Evolutionary conservation across 1,140 invertebrate genomes (phyloP), one percentile per base, ranked within the genome.

Genomic region (Caenorhabditis tropicalis): DNA sequence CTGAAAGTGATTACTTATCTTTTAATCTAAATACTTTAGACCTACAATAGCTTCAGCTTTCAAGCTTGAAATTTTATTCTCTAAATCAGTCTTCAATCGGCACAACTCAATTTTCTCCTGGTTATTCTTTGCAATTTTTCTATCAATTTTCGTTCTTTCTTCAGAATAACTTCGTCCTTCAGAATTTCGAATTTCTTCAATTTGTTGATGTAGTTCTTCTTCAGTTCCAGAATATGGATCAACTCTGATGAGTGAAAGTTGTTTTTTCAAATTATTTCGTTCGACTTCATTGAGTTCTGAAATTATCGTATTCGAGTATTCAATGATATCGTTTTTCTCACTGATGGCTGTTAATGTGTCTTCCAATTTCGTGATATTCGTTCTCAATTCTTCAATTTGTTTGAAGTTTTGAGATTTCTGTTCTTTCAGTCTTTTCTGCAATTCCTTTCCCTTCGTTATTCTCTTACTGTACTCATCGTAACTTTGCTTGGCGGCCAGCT

Each of bases 151-250:
- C 0, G 65, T 36, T 15, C 65, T 33, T 24, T 74, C 36, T 9
- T 74, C 65, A 21, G 7, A 19, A 43, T 74, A 24, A 24, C 29
- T 74, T 7, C 65, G 36, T 46, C 21, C 36, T 0, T 74, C 65
- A 27, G 58, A 65, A 36, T 31, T 19, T 19, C 3, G 3, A 7
- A 74, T 43, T 10, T 74, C 65, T 12, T 74, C 33, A 3, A 74
- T 43, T 24, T 74, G 27, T 19, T 43, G 16, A 12, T 10, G 15
- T n/a, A 74, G n/a, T 24, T 74, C 33, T 27, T 74, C 33, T 24
- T 74, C 65, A 6, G 65, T 74, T 43, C 65, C 65, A 46, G 5
- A 74, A 46, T 74, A 74, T 5, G 65, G 65, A 12, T 74, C 65
- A 1, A 74, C 65, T 27, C 65, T 33, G 15, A 74, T 74, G 19